phyloP scores from a whole-genome alignment of 37 sponge, comb jelly and placozoan genomes.

The Cliona cf. orientalis region DNA sequence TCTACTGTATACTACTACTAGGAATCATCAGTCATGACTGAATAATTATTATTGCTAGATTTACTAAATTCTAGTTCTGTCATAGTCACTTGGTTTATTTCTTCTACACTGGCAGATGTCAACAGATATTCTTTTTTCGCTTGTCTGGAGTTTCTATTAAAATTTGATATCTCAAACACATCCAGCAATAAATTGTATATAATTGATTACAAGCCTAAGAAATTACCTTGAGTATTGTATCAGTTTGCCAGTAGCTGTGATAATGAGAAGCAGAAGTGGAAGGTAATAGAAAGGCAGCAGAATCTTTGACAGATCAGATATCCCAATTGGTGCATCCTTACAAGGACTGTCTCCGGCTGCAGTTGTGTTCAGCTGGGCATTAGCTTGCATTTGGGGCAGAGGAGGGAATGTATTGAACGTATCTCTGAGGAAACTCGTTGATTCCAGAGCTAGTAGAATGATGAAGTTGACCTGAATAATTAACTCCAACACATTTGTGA shows the following conservation, averaged over 20 bases:
- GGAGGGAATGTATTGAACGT: not conserved
- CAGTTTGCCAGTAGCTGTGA: not conserved
- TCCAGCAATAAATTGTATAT: not conserved
- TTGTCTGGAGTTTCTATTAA: not conserved
- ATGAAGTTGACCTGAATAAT: constrained; percentile 15
- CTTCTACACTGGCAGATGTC: not conserved
- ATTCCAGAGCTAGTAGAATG: constrained; percentile 39
- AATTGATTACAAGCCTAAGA: not conserved
- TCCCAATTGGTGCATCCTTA: not conserved
- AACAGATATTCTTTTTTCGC: not conserved
- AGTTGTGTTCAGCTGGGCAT: not conserved
- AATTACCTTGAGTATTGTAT: constrained; percentile 4
- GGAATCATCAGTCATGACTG: not conserved
- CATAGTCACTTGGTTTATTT: no score
- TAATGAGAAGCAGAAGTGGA: constrained; percentile 21
- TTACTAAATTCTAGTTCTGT: no score
- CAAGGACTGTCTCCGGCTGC: not conserved
- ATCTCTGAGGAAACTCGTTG: constrained; percentile 24
- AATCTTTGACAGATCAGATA: constrained; percentile 18
- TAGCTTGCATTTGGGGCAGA: not conserved
- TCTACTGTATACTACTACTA: no score
- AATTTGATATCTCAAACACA: not conserved
- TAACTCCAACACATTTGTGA: constrained; percentile 45
- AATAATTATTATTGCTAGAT: not conserved
- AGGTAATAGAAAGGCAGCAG: constrained; percentile 59